Base-by-base conservation (phyloP, 2,888 invertebrate genomes). In the Alcis repandata region DNA sequence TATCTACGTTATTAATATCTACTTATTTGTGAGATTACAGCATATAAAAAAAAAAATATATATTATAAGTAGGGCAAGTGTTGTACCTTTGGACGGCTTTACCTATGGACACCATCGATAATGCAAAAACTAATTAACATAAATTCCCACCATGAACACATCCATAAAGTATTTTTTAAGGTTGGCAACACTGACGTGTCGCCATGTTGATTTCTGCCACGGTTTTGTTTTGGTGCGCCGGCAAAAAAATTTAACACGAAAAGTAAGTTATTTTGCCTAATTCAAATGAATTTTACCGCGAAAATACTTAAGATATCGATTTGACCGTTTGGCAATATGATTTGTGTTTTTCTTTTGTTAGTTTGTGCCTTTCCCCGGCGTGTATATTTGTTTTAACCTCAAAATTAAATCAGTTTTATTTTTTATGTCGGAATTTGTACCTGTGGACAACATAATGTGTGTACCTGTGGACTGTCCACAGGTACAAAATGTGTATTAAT, bases 391-490 rank as follows among this genome's bases (percentile, higher is more conserved):
- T n/a, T 11, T 45, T 45, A 45, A 9, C 17, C 6, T 48, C 53
- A 48, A 54, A 10, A 17, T 49, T 11, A 43, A 32, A 43, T 49
- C 57, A 41, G 41, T 63, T 63, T 63, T 58, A 36, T 20, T 58
- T 63, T 63, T 54, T 57, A 38, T 19, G 1, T 19, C 1, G 22
- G 46, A 59, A 54, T 64, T 63, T 61, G 54, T 54, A 54, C 54
- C 59, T 61, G 46, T 64, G 60, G 63, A 63, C 60, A 59, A 49
- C 20, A 15, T 45, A 17, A 58, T 53, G 49, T 49, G 48, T 64
- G 60, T 63, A 63, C 63, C 68, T 61, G 27, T 64, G 68, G 68
- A 64, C 61, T 64, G 64, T 62, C 61, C 68, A 64, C 51, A 68
- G 64, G 62, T 65, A 68, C 59, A 68, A 45, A 56, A 33, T 62